Percentiles rank a stretch among this genome's conserved stretches.
Conservation (phyloP, 2,113 vertebrate genomes). For the Gymnocephalus cernua region DNA sequence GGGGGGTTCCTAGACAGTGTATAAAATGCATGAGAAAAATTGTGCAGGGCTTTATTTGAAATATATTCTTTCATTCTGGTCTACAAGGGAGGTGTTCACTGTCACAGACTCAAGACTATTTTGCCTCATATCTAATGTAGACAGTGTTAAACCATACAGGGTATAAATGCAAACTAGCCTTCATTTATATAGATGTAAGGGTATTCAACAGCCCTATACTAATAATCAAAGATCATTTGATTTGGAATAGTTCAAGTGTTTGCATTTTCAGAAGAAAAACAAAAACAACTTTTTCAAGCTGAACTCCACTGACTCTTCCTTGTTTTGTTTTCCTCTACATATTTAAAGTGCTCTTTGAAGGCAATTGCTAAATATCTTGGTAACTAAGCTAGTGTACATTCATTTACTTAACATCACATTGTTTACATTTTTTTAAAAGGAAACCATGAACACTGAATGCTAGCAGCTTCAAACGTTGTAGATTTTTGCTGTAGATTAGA, state of each 20-base stretch:
- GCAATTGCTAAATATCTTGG: neutral
- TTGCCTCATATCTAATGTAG: constrained; percentile 26
- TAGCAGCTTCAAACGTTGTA: neutral
- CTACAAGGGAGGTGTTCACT: constrained; percentile 25
- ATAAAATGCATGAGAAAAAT: constrained; percentile 41
- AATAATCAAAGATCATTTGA: constrained; percentile 21
- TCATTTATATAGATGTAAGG: constrained; percentile 4
- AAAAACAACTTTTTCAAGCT: neutral
- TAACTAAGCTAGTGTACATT: neutral
- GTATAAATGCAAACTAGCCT: constrained; percentile 37
- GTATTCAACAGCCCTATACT: neutral
- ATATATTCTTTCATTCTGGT: constrained; percentile 48
- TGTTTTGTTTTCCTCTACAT: constrained; percentile 9
- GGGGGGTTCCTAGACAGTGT: constrained; percentile 36
- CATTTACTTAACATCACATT: neutral
- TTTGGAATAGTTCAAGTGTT: constrained; percentile 19
- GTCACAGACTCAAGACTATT: constrained; percentile 8
- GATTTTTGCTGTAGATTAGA: neutral
- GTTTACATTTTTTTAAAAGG: constrained; percentile 8
- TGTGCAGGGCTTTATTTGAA: constrained; percentile 50
- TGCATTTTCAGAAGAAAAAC: constrained; percentile 13
- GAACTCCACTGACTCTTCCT: neutral
- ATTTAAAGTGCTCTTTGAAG: neutral
- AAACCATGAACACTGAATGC: neutral
- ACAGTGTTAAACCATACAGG: constrained; percentile 8